phyloP scores from a whole-genome alignment of 1,140 invertebrate species.

The Drosophila bocqueti region DNA sequence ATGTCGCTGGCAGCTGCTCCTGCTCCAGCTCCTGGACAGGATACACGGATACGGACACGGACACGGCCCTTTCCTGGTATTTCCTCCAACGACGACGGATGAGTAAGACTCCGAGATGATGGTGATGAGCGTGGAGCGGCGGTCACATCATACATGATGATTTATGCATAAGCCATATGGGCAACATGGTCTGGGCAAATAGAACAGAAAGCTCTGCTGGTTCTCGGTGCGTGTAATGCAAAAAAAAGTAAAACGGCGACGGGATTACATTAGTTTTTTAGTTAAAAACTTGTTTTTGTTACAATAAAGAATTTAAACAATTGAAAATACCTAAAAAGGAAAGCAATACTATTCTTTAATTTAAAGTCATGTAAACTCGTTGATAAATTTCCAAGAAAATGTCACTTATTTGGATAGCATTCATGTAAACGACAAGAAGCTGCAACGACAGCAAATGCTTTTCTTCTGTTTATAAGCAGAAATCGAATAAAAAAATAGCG shows the following conservation, averaged over 20 bases:
- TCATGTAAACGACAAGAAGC: neutral
- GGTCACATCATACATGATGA: slow-evolving; percentile 61
- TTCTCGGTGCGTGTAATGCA: slow-evolving; percentile 22
- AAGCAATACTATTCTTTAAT: neutral
- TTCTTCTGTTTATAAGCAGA: slow-evolving; percentile 2
- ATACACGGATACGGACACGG: slow-evolving; percentile 31
- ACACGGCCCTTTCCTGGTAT: slow-evolving; percentile 47
- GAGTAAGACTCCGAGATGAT: slow-evolving; percentile 14
- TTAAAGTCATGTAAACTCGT: neutral
- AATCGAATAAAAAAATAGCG: slow-evolving; percentile 5
- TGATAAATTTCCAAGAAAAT: neutral
- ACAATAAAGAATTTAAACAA: neutral
- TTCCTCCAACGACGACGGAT: slow-evolving; percentile 13
- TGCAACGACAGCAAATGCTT: slow-evolving; percentile 5
- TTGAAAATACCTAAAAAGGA: neutral
- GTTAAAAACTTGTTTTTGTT: neutral
- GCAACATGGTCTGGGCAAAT: slow-evolving; percentile 43
- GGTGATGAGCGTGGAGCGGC: slow-evolving; percentile 48
- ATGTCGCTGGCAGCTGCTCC: slow-evolving; percentile 43
- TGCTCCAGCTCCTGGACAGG: slow-evolving; percentile 24
- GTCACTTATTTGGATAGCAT: neutral
- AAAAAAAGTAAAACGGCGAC: slow-evolving; percentile 21
- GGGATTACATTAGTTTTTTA: too few species aligned
- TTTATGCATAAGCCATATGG: slow-evolving; percentile 74
- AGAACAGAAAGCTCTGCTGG: slow-evolving; percentile 23